Evolutionary conservation across 2,797 vertebrate genomes (phyloP).

Genomic region (Chaunax sp.): DNA sequence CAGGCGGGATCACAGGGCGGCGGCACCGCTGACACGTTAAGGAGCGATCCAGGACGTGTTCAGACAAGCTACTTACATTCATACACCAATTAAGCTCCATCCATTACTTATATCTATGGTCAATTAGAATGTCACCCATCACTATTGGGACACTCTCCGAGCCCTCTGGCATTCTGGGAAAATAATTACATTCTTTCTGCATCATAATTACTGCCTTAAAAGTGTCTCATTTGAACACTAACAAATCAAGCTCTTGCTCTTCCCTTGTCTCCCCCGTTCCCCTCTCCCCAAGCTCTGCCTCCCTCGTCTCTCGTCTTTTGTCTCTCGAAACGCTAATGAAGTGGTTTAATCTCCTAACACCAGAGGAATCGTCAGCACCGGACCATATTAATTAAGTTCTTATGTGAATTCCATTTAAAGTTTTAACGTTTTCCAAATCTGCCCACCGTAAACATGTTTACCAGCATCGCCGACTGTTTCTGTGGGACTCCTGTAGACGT

Average conservation of each 20-base stretch:
- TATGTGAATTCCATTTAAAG: slow-evolving; percentile 35
- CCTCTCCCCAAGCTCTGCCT: slow-evolving; percentile 54
- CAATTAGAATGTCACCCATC: slow-evolving; percentile 79
- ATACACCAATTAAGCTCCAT: slow-evolving; percentile 73
- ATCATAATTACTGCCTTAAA: slow-evolving; percentile 78
- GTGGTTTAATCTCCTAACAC: slow-evolving; percentile 74
- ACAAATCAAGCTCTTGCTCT: slow-evolving; percentile 63
- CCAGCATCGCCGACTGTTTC: not conserved
- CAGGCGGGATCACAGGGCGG: slow-evolving; percentile 59
- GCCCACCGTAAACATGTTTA: slow-evolving; percentile 25
- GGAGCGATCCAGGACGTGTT: slow-evolving; percentile 45
- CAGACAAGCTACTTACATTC: slow-evolving; percentile 68
- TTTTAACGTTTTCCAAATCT: slow-evolving; percentile 29
- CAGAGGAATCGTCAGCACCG: slow-evolving; percentile 59
- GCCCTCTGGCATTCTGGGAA: slow-evolving; percentile 72
- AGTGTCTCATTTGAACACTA: slow-evolving; percentile 70
- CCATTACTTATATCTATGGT: slow-evolving; percentile 54
- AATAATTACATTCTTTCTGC: slow-evolving; percentile 77
- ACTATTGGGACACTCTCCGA: slow-evolving; percentile 66
- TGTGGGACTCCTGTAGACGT: not conserved
- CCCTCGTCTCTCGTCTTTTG: slow-evolving; percentile 64
- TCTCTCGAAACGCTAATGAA: slow-evolving; percentile 77
- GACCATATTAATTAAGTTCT: slow-evolving; percentile 67
- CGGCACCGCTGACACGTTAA: slow-evolving; percentile 43
- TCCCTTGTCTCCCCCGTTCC: slow-evolving; percentile 12